These are phyloP conservation scores for Nematostella vectensis DNA, from an alignment of 92 coral and sea anemone species.

Conservation along the genomic window DNA sequence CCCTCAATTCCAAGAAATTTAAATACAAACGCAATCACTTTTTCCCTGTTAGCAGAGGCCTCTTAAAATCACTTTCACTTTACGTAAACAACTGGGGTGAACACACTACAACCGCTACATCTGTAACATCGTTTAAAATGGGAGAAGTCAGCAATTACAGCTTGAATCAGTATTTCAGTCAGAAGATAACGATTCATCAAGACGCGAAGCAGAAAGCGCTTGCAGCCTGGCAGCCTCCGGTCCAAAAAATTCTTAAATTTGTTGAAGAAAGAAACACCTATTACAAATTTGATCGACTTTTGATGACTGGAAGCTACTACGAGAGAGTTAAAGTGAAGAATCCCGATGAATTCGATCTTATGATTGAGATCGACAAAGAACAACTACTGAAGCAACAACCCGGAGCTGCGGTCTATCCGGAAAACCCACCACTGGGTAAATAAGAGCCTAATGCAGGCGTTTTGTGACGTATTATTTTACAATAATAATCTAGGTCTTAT, in stretches of 20 bases:
- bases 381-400: constrained; percentile 14
- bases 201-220: constrained; percentile 20
- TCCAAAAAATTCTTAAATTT: constrained; percentile 15
- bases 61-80: no score
- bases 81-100: no score
- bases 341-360: constrained; percentile 67
- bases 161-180: constrained; percentile 4
- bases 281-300: neutral
- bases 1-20: no score
- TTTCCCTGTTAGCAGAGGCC: no score
- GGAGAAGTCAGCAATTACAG: no score
- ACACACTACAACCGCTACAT: no score
- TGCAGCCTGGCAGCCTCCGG: constrained; percentile 26
- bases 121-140: no score
- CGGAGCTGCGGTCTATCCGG: constrained; percentile 11
- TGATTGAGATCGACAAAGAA: constrained; percentile 41
- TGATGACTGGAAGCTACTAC: constrained; percentile 44
- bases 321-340: constrained; percentile 49
- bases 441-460: no score
- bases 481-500: no score
- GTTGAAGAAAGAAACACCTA: constrained; percentile 43
- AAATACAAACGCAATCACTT: no score
- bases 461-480: no score
- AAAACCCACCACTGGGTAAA: constrained; percentile 42
- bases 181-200: neutral